phyloP scores from a whole-genome alignment of 2,113 vertebrate genomes.

The Callithrix jacchus region DNA sequence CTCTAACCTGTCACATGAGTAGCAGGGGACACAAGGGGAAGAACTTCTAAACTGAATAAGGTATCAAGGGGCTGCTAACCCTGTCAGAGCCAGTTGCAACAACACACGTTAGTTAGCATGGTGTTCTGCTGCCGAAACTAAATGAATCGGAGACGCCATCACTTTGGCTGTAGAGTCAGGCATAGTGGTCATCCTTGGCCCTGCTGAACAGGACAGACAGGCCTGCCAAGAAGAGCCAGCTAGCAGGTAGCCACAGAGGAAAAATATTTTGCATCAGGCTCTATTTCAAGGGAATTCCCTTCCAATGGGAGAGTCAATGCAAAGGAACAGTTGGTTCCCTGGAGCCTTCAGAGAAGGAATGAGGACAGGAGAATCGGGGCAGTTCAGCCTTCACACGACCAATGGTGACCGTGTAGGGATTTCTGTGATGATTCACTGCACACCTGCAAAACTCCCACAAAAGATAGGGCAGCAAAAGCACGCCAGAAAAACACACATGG shows the following conservation, averaged over 20 bases:
- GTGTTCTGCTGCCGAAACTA: not conserved
- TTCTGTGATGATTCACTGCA: not conserved
- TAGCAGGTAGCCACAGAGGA: not conserved
- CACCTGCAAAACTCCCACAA: not conserved
- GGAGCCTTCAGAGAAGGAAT: not conserved
- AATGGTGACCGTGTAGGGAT: rapidly evolving
- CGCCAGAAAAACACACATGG: rapidly evolving
- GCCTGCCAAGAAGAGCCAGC: conserved; percentile 12
- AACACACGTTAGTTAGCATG: not conserved
- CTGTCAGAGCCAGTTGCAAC: not conserved
- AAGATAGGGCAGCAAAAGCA: not conserved
- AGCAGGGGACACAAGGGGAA: not conserved
- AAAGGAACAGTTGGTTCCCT: not conserved
- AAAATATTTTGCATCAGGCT: not conserved
- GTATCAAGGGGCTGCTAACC: not conserved
- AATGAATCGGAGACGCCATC: not conserved
- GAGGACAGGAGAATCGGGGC: not conserved
- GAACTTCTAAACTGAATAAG: not conserved
- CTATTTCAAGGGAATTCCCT: not conserved
- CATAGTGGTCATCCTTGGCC: not conserved
- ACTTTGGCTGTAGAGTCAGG: not conserved
- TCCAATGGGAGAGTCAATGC: not conserved
- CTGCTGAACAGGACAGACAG: not conserved
- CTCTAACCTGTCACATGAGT: not conserved
- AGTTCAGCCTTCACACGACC: not conserved